Evolutionary conservation across 2,888 invertebrate species (phyloP).

Genomic region (Megastigmus dorsalis): DNA sequence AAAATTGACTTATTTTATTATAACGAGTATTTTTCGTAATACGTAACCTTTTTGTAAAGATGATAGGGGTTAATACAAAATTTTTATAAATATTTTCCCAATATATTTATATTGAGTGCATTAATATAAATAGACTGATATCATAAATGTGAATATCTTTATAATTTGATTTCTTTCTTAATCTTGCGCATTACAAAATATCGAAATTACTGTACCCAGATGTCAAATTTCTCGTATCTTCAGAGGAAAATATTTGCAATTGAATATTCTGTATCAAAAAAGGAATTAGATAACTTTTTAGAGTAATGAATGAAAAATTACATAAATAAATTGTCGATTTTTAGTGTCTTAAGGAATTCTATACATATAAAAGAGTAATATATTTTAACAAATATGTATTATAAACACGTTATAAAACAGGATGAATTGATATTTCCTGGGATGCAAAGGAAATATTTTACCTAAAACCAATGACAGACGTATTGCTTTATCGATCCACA

Average conservation of each 20-base stretch:
- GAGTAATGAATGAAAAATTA: slow-evolving; percentile 41
- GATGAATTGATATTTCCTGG: slow-evolving; percentile 51
- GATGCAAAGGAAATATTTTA: slow-evolving; percentile 42
- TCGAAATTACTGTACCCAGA: slow-evolving; percentile 47
- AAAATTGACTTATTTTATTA: slow-evolving; percentile 11
- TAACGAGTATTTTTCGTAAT: slow-evolving; percentile 11
- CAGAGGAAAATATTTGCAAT: slow-evolving; percentile 42
- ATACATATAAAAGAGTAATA: slow-evolving; percentile 58
- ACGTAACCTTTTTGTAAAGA: background rate
- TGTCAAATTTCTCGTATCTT: slow-evolving; percentile 40
- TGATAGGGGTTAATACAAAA: slow-evolving; percentile 1
- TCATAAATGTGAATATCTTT: slow-evolving; percentile 24
- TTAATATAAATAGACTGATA: slow-evolving; percentile 5
- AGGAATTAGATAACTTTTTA: slow-evolving; percentile 42
- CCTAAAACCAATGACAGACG: slow-evolving; percentile 44
- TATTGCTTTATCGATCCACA: slow-evolving; percentile 45
- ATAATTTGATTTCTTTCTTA: slow-evolving; percentile 15
- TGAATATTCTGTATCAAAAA: slow-evolving; percentile 35
- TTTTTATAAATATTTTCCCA: slow-evolving; percentile 20
- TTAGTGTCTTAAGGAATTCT: slow-evolving; percentile 61
- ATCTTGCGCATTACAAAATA: slow-evolving; percentile 16
- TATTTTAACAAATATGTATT: slow-evolving; percentile 62
- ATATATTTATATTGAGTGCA: background rate
- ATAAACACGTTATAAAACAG: slow-evolving; percentile 54
- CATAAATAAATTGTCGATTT: slow-evolving; percentile 54